phyloP scores from a whole-genome alignment of 2,888 invertebrate species.

The Lepetodrilus schrolli region DNA sequence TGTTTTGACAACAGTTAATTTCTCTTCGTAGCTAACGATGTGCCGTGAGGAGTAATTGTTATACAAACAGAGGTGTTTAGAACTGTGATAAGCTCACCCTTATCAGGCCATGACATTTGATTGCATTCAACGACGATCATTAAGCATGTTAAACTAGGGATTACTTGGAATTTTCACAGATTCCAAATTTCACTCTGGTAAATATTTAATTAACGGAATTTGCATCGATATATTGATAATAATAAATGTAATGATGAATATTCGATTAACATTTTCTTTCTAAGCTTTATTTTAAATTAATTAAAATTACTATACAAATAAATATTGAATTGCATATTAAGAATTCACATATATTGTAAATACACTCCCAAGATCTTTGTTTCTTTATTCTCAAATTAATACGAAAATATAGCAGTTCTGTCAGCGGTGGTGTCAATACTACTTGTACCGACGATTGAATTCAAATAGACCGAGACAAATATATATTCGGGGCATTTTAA shows the following conservation, averaged over 20 bases:
- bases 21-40: slow-evolving; percentile 3
- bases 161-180: too few relatives aligned
- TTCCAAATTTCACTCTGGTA: too few relatives aligned
- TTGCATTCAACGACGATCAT: slow-evolving; percentile 12
- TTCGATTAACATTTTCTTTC: not conserved
- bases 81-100: slow-evolving; percentile 8
- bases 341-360: not conserved
- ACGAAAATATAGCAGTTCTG: too few relatives aligned
- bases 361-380: not conserved
- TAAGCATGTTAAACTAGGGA: too few relatives aligned
- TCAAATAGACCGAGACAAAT: too few relatives aligned
- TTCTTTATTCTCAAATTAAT: not conserved
- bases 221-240: too few relatives aligned
- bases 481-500: not conserved
- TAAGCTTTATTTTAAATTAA: not conserved
- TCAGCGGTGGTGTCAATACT: too few relatives aligned
- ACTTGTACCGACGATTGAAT: too few relatives aligned
- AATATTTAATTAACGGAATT: too few relatives aligned
- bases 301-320: not conserved
- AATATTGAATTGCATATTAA: not conserved
- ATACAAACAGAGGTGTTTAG: slow-evolving; percentile 17
- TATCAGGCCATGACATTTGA: slow-evolving; percentile 7
- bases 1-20: slow-evolving; percentile 25
- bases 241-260: too few relatives aligned
- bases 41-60: not conserved